Conservation (phyloP, 1,140 invertebrate genomes). For the Harpegnathos saltator region DNA sequence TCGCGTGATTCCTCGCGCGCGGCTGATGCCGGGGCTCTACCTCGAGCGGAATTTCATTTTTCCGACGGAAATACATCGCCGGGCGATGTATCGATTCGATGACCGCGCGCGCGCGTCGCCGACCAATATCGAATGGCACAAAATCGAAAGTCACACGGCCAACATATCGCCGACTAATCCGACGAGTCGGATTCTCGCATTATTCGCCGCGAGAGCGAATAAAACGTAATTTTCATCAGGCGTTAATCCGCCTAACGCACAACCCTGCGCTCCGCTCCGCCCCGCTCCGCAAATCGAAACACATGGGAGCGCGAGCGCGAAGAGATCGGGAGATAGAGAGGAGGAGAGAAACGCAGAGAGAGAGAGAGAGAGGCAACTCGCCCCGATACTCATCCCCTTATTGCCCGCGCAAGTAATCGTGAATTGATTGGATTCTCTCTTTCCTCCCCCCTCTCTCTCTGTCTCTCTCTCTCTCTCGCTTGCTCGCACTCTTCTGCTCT, state of each 20-base stretch:
- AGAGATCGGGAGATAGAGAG: constrained; percentile 9
- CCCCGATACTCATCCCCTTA: constrained; percentile 27
- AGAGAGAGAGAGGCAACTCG: not conserved
- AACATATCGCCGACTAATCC: not conserved
- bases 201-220: constrained; percentile 45
- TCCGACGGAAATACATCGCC: not conserved
- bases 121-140: constrained; percentile 22
- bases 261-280: not conserved
- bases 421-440: constrained; percentile 55
- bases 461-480: too few relatives aligned
- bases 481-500: too few relatives aligned
- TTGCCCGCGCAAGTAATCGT: constrained; percentile 36
- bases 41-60: constrained; percentile 18
- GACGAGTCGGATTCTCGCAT: not conserved
- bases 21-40: not conserved
- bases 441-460: too few relatives aligned
- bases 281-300: not conserved
- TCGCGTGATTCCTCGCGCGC: not conserved
- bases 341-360: not conserved
- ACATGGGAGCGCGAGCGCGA: constrained; percentile 50
- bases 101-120: not conserved
- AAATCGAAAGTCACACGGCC: too few relatives aligned
- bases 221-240: constrained; percentile 46
- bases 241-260: constrained; percentile 18
- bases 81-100: constrained; percentile 11